These are phyloP conservation scores for Chirona hameri DNA, from an alignment of 2,888 invertebrate genomes.

Conservation along the genomic window DNA sequence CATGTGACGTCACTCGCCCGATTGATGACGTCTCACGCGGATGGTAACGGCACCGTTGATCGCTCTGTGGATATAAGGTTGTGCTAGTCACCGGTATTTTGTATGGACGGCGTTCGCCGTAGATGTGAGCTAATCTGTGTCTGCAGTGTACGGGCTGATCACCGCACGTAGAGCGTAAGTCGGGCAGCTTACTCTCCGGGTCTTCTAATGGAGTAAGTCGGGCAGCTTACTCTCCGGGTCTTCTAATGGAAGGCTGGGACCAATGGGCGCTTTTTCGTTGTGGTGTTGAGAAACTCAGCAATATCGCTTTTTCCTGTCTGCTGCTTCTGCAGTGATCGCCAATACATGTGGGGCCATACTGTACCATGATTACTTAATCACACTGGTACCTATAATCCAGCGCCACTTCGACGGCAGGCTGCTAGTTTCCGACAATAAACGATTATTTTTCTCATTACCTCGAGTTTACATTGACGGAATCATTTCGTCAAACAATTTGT, in stretches of 20 bases:
- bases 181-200: background rate
- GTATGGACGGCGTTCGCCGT: background rate
- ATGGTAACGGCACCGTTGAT: background rate
- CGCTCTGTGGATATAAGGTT: background rate
- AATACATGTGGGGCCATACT: no score
- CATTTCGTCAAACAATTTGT: no score
- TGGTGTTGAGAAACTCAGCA: background rate
- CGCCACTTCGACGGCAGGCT: no score
- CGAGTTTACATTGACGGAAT: no score
- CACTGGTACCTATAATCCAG: no score
- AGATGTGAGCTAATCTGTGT: background rate
- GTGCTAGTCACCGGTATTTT: conserved; percentile 22
- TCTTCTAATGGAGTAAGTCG: background rate
- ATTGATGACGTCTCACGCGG: background rate
- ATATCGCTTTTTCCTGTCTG: background rate
- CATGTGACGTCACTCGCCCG: background rate
- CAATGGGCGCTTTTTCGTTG: background rate
- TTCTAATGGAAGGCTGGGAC: background rate
- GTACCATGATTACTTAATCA: no score
- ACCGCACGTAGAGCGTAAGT: background rate
- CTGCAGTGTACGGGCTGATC: background rate
- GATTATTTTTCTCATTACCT: no score
- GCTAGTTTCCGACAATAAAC: no score
- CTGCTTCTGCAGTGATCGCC: no score
- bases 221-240: background rate